Evolutionary conservation across 2,888 invertebrate species (phyloP).

Genomic region (Cenopis cana): DNA sequence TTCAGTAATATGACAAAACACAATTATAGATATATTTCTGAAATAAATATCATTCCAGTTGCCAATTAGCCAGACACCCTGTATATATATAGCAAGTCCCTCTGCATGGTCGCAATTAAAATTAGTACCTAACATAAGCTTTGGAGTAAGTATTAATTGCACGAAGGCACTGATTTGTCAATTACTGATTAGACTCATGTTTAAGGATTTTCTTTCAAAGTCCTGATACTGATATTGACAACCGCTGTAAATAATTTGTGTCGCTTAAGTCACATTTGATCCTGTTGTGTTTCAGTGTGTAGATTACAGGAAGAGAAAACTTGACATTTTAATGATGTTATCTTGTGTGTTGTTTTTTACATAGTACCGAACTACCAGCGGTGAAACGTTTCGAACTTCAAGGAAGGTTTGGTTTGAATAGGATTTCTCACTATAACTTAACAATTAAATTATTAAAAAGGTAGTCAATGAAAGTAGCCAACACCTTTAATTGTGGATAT

Average conservation of each 20-base stretch:
- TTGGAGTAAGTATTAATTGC: constrained; percentile 61
- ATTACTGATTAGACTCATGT: constrained; percentile 82
- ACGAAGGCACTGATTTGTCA: constrained; percentile 82
- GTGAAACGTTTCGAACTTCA: too few relatives aligned
- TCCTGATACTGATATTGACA: constrained; percentile 60
- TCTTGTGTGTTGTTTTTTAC: background rate
- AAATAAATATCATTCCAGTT: too few relatives aligned
- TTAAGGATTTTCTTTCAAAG: constrained; percentile 75
- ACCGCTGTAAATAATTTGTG: constrained; percentile 70
- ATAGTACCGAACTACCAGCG: background rate
- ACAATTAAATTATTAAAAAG: too few relatives aligned
- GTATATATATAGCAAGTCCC: background rate
- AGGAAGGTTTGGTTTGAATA: too few relatives aligned
- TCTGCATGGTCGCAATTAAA: constrained; percentile 39
- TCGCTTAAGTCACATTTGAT: constrained; percentile 54
- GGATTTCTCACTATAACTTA: too few relatives aligned
- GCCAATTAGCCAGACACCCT: background rate
- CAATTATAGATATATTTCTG: too few relatives aligned
- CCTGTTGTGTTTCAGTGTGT: background rate
- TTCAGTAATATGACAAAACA: too few relatives aligned
- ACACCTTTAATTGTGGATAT: too few relatives aligned
- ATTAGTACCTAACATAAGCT: constrained; percentile 42
- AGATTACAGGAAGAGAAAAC: background rate
- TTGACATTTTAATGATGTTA: background rate
- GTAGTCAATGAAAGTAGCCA: too few relatives aligned